Evolutionary conservation across 1,140 invertebrate species (phyloP), one percentile per base, ranked within the genome.

Genomic region (Oncopeltus fasciatus): DNA sequence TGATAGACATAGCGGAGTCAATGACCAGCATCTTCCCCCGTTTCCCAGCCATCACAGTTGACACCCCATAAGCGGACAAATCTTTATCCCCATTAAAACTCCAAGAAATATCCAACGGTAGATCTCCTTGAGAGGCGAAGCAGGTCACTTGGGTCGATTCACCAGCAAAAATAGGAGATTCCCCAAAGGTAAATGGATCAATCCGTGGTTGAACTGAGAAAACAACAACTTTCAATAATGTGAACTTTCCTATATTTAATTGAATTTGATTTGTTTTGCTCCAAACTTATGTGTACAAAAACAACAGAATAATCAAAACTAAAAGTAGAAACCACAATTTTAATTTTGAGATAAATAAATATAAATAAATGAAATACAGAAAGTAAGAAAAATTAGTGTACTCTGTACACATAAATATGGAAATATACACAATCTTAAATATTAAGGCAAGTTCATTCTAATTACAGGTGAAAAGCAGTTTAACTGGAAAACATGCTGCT

Each of bases 21-120:
- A 77, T 76, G 20, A 69, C 70, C 1, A 77, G 66, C 20, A 76
- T 66, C 60, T 69, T 85, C 18, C 78, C 76, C 58, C 78, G 72
- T 65, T 76, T 75, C 62, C 72, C 74, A 21, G 60, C 60, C 71
- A 79, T 81, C n/a, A 68, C 68, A 8, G 69, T 71, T 1, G 65
- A 64, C n/a, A 74, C 67, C 56, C 68, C 65, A 57, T 59, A 51
- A 26, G 56, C 24, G 16, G 24, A 26, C 26, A 63, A 44, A 47
- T 62, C 59, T 16, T 49, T 21, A n/a, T 38, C 21, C 20, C 68
- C 69, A 20, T 70, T 49, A 47, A 71, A 70, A 58, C 57, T 66
- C 70, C 70, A 71, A 12, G 53, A 38, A 27, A 71, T 68, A 12
- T 66, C 56, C 4, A 71, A 43, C n/a, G 70, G 72, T 57, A 64